Percentiles rank a stretch among this genome's conserved stretches.
Conservation (phyloP, 2,888 invertebrate genomes). For the Hydrotaea diabolus region DNA sequence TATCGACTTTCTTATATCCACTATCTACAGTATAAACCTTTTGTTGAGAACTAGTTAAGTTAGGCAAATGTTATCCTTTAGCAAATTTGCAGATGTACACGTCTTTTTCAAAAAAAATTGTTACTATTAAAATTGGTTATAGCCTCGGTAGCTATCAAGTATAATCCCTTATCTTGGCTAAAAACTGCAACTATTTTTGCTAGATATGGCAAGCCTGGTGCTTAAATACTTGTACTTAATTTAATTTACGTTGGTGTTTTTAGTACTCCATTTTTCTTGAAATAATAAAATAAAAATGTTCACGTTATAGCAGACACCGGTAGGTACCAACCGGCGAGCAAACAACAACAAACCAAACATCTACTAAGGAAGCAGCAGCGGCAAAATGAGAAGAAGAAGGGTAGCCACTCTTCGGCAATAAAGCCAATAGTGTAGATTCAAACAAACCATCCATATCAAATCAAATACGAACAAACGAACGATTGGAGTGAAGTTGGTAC, state of each 20-base stretch:
- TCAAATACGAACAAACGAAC: not conserved
- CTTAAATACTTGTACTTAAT: not conserved
- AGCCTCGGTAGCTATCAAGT: no score
- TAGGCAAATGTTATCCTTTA: no score
- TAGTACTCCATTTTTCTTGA: constrained; percentile 40
- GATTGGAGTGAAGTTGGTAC: not conserved
- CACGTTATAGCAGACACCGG: constrained; percentile 43
- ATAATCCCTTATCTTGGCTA: no score
- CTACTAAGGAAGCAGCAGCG: not conserved
- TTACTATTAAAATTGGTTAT: no score
- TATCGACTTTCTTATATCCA: no score
- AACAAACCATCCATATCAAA: constrained; percentile 18
- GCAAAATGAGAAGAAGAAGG: not conserved
- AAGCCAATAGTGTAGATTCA: not conserved
- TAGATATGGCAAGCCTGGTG: not conserved
- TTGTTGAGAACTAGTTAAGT: no score
- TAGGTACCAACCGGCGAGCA: constrained; percentile 35
- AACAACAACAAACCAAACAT: constrained; percentile 15
- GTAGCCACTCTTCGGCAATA: not conserved
- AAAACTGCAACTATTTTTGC: no score
- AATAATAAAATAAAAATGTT: not conserved
- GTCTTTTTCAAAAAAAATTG: no score
- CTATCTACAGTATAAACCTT: no score
- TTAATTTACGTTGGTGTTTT: constrained; percentile 38
- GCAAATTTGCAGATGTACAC: no score